Evolutionary conservation across 2,113 vertebrate genomes (phyloP).

Genomic region (Vidua chalybeata): DNA sequence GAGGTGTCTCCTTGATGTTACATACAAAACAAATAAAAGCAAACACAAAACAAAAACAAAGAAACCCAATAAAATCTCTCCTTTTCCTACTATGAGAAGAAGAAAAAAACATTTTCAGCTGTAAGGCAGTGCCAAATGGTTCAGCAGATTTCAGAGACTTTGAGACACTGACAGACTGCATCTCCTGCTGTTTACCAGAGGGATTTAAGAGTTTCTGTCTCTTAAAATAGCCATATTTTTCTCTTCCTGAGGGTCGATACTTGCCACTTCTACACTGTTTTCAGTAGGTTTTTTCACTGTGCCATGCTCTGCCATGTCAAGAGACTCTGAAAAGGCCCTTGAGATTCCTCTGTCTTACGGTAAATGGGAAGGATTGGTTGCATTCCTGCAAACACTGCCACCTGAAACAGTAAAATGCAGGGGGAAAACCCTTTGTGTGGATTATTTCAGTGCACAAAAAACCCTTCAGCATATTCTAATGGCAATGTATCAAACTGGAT

Average conservation of each 20-base stretch:
- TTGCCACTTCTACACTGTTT: conserved; percentile 1
- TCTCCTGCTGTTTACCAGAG: conserved; percentile 50
- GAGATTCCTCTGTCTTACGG: background rate
- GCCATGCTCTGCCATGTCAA: background rate
- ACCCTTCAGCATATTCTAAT: background rate
- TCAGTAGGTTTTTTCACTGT: background rate
- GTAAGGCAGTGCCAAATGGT: conserved; percentile 49
- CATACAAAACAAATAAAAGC: background rate
- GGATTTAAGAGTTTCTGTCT: conserved; percentile 34
- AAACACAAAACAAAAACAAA: background rate
- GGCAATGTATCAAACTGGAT: background rate
- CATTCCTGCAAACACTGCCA: background rate
- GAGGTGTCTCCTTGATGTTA: background rate
- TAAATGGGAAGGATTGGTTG: background rate
- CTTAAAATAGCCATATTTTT: conserved; percentile 40
- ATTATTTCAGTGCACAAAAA: background rate
- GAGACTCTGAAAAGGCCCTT: background rate
- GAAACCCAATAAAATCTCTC: background rate
- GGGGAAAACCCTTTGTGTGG: background rate
- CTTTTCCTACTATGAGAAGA: background rate
- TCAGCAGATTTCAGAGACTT: conserved; percentile 50
- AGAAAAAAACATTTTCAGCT: background rate
- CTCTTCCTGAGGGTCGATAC: conserved; percentile 23
- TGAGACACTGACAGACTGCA: conserved; percentile 28
- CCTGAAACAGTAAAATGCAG: background rate